A percentile compares a stretch with the other conserved stretches of the same genome.
Conservation (phyloP, 2,888 invertebrate genomes). For the Athalia rosae region DNA sequence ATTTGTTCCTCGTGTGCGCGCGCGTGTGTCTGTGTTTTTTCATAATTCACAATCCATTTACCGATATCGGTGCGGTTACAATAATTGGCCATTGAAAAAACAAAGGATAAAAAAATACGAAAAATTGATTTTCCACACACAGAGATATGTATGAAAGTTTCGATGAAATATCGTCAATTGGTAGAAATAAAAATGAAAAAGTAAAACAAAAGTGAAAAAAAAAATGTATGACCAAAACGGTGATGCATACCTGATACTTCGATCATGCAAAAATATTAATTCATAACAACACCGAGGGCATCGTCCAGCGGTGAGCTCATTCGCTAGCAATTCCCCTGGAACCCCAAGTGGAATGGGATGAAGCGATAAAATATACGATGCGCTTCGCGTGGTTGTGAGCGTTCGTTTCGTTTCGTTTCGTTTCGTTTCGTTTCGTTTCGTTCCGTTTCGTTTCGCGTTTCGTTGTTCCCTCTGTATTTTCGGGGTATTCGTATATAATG, state of each 20-base stretch:
- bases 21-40: no score
- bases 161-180: no score
- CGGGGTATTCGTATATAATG: constrained; percentile 28
- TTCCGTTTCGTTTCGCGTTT: not conserved
- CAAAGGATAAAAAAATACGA: no score
- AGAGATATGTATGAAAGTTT: no score
- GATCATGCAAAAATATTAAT: constrained; percentile 34
- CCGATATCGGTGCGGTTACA: no score
- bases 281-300: constrained; percentile 33
- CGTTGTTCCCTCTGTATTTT: constrained; percentile 10
- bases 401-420: not conserved
- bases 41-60: no score
- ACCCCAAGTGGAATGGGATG: constrained; percentile 14
- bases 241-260: constrained; percentile 7
- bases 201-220: no score
- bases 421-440: not conserved
- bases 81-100: no score
- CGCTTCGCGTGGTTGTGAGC: not conserved
- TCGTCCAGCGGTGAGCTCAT: constrained; percentile 25
- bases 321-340: constrained; percentile 11
- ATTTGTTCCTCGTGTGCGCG: no score
- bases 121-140: no score
- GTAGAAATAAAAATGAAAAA: no score
- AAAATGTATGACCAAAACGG: not conserved
- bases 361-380: constrained; percentile 3